Evolutionary conservation across 1,140 invertebrate genomes (phyloP).

Genomic region (Nylanderia fulva): DNA sequence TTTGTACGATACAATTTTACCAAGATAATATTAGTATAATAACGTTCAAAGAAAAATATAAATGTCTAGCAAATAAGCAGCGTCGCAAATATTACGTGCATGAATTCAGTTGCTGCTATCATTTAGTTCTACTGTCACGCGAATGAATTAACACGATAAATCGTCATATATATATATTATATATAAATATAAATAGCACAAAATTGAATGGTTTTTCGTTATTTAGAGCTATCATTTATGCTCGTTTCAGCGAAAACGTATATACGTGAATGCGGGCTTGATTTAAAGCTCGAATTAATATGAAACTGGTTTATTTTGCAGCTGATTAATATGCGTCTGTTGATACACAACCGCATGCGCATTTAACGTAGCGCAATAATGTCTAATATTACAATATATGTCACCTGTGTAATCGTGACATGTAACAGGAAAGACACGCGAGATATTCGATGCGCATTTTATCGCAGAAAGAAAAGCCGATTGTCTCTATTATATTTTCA

Average conservation of each 20-base stretch:
- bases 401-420: background rate
- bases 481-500: background rate
- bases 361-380: background rate
- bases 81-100: background rate
- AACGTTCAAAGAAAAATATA: background rate
- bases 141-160: constrained; percentile 41
- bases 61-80: background rate
- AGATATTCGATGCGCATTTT: background rate
- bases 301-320: background rate
- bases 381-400: constrained; percentile 21
- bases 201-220: constrained; percentile 6
- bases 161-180: no score
- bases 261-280: constrained; percentile 19
- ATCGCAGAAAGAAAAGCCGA: background rate
- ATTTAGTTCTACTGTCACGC: background rate
- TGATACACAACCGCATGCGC: background rate
- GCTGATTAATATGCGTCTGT: constrained; percentile 39
- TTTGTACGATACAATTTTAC: background rate
- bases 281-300: constrained; percentile 45
- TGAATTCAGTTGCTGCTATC: background rate
- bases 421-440: background rate
- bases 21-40: background rate
- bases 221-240: constrained; percentile 1
- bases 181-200: no score
- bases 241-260: background rate